Base-by-base conservation (phyloP, 2,797 vertebrate species). In the Chrysocyon brachyurus region DNA sequence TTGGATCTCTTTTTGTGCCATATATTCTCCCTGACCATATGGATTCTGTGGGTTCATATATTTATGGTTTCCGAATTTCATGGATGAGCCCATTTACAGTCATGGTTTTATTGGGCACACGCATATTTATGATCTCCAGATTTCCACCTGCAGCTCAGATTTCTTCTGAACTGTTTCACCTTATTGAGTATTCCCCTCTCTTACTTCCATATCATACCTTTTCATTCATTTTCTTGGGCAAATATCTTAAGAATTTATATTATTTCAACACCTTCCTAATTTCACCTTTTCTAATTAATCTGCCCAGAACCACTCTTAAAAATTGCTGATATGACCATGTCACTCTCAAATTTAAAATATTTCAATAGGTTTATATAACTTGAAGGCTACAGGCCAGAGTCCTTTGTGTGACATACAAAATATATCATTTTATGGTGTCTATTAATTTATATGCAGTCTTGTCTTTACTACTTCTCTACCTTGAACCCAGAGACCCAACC, bases 321-420 rank as follows among this genome's bases (percentile, higher is more conserved):
- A 75, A 57, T 33, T 70, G n/a, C 12, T 70, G 73, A 59, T 73
- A 77, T 52, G 26, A 40, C 31, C 54, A 26, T 75, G 28, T 46
- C 72, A 90, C 6, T 83, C 14, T 72, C 6, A 64, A 52, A 24
- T 52, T 82, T 68, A 95, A 93, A 93, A 64, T 88, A 91, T 59
- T 91, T n/a, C 15, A 89, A 1, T 82, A 31, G 3, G 10, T 87
- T 95, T 56, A 26, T 56, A 24, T n/a, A 70, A 52, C 31, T 70
- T 61, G 33, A 57, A 84, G 11, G 9, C 26, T 68, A 26, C 0
- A 87, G 26, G 61, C 5, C 6, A 57, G 2, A 91, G n/a, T 57
- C 2, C 66, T 96, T 15, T 86, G 26, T 64, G 24, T 84, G 11
- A 63, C 12, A 81, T 5, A 89, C 1, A 79, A 81, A 84, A 4